Evolutionary conservation across 2,888 invertebrate species (phyloP).

Genomic region (Phymatocera aterrima): DNA sequence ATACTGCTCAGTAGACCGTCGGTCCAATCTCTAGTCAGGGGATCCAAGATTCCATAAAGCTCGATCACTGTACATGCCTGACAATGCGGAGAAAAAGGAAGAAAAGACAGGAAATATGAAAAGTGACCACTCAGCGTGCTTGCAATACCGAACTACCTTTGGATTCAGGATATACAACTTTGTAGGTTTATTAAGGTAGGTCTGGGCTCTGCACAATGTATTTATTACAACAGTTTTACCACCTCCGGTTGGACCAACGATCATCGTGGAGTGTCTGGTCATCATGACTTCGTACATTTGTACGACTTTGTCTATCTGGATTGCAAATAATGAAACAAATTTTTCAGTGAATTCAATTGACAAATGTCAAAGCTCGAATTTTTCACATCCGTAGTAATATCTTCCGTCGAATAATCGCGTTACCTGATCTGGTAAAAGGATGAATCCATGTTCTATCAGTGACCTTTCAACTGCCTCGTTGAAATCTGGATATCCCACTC

Average conservation of each 20-base stretch:
- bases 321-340: neutral
- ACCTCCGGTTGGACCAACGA: slow-evolving; percentile 95
- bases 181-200: slow-evolving; percentile 85
- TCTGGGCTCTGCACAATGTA: slow-evolving; percentile 87
- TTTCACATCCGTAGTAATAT: slow-evolving; percentile 23
- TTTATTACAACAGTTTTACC: slow-evolving; percentile 92
- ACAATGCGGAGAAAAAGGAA: neutral
- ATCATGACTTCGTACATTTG: slow-evolving; percentile 97
- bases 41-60: slow-evolving; percentile 91
- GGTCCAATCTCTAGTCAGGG: slow-evolving; percentile 92
- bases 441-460: slow-evolving; percentile 82
- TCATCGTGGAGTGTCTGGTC: slow-evolving; percentile 94
- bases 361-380: neutral
- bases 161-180: slow-evolving; percentile 90
- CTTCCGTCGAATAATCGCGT: slow-evolving; percentile 60
- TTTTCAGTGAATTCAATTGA: neutral
- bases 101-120: neutral
- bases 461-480: slow-evolving; percentile 86
- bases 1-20: slow-evolving; percentile 94
- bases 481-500: slow-evolving; percentile 91
- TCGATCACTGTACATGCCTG: slow-evolving; percentile 92
- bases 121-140: neutral
- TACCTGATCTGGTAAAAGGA: slow-evolving; percentile 84
- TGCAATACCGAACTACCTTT: slow-evolving; percentile 77
- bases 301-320: slow-evolving; percentile 89